Evolutionary conservation across 2,113 vertebrate genomes (phyloP), one percentile per base, ranked within the genome.

Genomic region (Macquaria ambigua): DNA sequence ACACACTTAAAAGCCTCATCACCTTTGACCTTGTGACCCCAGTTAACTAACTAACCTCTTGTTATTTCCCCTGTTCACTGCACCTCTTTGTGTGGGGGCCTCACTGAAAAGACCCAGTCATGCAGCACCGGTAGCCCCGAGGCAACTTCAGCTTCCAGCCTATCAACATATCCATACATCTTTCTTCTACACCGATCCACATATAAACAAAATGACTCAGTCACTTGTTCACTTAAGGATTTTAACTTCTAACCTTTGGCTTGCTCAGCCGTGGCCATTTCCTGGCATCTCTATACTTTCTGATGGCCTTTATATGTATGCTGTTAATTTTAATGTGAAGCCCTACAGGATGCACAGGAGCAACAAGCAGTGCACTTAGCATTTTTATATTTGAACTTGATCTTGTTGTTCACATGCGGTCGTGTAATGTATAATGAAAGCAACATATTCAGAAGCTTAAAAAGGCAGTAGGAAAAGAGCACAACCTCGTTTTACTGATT

Each of bases 31-130:
- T 85, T 39, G 37, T 91, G 89, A 93, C 92, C 92, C 84, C 79
- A 86, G 90, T 94, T 94, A 94, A 94, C 90, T 92, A 92, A 90
- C 89, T 87, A 92, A 91, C 87, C 88, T 84, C 88, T 85, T 91
- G 92, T 93, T 91, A 91, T 93, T 92, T 87, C 89, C 83, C 64
- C 76, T 59, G 88, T 85, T 91, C 66, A 87, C 74, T 92, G 81
- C 52, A 61, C 53, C n/a, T 83, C 90, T 86, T 91, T 92, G 89
- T 90, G 92, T 93, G 90, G 82, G 34, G 88, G 89, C 88, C 84
- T 58, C 52, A 3, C 72, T 93, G 87, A 93, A 90, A 90, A 84
- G 92, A 87, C 25, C 77, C 91, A 90, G 93, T 93, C 91, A 89
- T 82, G 90, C 91, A 87, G 71, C 73, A 79, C 84, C 7, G 37